Evolutionary conservation across 2,888 invertebrate genomes (phyloP), one percentile per base, ranked within the genome.

Genomic region (Cistogaster globosa): DNA sequence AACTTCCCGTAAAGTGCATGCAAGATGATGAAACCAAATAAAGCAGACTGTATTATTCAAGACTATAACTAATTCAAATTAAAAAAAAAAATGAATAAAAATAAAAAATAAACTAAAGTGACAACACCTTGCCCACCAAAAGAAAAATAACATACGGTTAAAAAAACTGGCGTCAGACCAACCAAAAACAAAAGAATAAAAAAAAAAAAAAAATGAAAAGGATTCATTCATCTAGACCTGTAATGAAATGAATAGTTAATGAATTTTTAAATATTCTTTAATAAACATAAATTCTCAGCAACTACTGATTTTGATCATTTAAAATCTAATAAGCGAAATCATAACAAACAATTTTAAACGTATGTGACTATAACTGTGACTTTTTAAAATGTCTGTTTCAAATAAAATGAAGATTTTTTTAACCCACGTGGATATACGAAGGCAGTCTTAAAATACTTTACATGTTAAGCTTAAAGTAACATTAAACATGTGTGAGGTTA

Each of bases 1-100:
- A 81, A 82, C 85, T 85, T 85, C 85, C 85, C 85, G 81, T 85
- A 82, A 85, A 78, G 62, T 71, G 81, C 74, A 78, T 82, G 78
- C 78, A 78, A 78, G 78, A 71, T 75, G 78, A 78, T 82, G 62
- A 77, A 77, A 69, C 68, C 18, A 71, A 79, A 76, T 62, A 48
- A 76, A 71, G 22, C 55, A 74, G 77, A 77, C 55, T 57, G 74
- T 68, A 84, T 57, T 60, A 84, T 42, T 42, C 0, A 68, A 77
- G 36, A 11, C 60, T 32, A 20, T 51, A 55, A 42, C 12, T 12
- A 42, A 42, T 11, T 42, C 42, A 38, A 55, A 72, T 11, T 48
- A 14, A 38, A 38, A 42, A 14, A 36, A 51, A 12, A 42, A 32
- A 68, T 51, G 1, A 51, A 22, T 51, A 18, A 32, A 20, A 53